These are phyloP conservation scores for Clamator glandarius DNA, from an alignment of 2,797 vertebrate species.

Conservation along the genomic window DNA sequence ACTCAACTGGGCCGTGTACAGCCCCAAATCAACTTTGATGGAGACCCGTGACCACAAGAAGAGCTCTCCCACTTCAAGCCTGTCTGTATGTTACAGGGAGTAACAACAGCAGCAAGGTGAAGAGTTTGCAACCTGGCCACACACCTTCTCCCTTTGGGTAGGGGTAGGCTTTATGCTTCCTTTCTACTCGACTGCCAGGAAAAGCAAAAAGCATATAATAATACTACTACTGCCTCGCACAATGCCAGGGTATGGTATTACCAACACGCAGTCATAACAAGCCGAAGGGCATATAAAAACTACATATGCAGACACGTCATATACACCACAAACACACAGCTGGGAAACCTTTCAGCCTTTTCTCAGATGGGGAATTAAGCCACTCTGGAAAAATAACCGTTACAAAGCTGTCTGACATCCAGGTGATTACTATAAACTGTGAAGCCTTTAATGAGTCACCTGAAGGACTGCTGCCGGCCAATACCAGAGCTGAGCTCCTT, in stretches of 20 bases:
- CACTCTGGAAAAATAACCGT: background rate
- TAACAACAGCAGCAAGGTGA: background rate
- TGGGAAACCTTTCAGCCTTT: background rate
- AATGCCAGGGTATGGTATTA: rapidly evolving
- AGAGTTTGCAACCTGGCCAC: background rate
- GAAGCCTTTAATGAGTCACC: background rate
- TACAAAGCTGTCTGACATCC: background rate
- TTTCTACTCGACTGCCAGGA: background rate
- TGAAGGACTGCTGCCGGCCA: background rate
- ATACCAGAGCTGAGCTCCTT: background rate
- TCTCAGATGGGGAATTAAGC: background rate
- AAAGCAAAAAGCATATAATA: background rate
- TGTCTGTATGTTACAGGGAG: rapidly evolving
- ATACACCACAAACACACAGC: background rate
- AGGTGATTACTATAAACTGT: background rate
- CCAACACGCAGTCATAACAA: background rate
- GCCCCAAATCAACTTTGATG: rapidly evolving
- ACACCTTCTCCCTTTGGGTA: background rate
- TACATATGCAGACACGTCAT: background rate
- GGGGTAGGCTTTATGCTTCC: background rate
- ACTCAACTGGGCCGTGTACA: background rate
- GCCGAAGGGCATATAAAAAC: background rate
- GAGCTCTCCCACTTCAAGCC: background rate
- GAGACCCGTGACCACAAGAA: rapidly evolving
- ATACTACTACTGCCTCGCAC: background rate